Evolutionary conservation across 2,797 vertebrate species (phyloP).

Genomic region (Tapera naevia): DNA sequence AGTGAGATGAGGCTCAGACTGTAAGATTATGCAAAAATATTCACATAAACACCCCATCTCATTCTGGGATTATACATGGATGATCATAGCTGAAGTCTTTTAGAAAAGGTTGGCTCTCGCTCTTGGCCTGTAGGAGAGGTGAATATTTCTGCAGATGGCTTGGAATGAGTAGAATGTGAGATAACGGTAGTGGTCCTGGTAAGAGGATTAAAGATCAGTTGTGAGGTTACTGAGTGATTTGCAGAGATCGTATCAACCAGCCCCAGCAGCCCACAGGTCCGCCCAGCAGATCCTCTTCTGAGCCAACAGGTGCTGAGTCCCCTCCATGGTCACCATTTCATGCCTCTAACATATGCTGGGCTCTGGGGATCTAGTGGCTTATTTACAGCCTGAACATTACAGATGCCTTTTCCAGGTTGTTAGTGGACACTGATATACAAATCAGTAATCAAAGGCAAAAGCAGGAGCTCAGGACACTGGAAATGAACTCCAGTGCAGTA

Average conservation of each 20-base stretch:
- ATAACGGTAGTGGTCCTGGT: conserved; percentile 48
- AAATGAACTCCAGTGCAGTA: neutral
- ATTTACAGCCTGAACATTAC: conserved; percentile 29
- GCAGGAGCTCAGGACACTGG: neutral
- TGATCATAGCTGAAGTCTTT: neutral
- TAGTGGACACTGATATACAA: accelerated
- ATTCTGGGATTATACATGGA: neutral
- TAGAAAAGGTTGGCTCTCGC: neutral
- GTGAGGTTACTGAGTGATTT: conserved; percentile 51
- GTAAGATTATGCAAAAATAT: neutral
- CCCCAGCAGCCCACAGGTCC: conserved; percentile 40
- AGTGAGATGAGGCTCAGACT: neutral
- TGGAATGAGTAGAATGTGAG: conserved; percentile 48
- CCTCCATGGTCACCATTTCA: conserved; percentile 27
- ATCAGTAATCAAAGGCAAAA: neutral
- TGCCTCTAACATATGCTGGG: conserved; percentile 22
- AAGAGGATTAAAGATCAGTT: conserved; percentile 62
- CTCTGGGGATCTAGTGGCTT: conserved; percentile 4
- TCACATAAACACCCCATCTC: neutral
- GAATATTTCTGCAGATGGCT: conserved; percentile 24
- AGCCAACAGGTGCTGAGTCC: conserved; percentile 46
- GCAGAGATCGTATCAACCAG: conserved; percentile 49
- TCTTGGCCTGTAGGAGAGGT: neutral
- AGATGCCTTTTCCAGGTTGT: neutral
- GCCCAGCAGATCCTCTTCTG: conserved; percentile 2